Evolutionary conservation across 2,888 invertebrate genomes (phyloP).

Genomic region (Lepidocyrtinus sp.): DNA sequence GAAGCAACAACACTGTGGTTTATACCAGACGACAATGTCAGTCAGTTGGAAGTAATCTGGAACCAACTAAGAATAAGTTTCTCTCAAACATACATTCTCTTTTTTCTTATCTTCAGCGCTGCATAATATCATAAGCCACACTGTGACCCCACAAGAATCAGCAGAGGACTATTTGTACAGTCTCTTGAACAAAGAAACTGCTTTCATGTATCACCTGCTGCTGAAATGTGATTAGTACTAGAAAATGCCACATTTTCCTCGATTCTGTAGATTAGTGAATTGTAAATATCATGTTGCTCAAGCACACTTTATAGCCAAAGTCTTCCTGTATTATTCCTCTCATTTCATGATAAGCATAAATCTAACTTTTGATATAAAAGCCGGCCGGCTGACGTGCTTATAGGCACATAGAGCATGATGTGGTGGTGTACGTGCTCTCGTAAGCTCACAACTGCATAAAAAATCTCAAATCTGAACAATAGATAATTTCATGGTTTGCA

Average conservation of each 20-base stretch:
- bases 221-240: too few relatives aligned
- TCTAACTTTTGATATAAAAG: neutral
- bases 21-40: slow-evolving; percentile 5
- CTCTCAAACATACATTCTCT: too few relatives aligned
- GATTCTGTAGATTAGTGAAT: too few relatives aligned
- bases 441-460: neutral
- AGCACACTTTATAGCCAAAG: too few relatives aligned
- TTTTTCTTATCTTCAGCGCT: neutral
- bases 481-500: slow-evolving; percentile 26
- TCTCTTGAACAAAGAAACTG: too few relatives aligned
- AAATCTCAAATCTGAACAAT: slow-evolving; percentile 23
- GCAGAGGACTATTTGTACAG: too few relatives aligned
- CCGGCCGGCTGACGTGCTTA: slow-evolving; percentile 5
- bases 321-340: too few relatives aligned
- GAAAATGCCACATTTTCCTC: neutral
- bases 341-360: neutral
- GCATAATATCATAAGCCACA: too few relatives aligned
- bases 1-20: slow-evolving; percentile 7
- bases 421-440: neutral
- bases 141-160: too few relatives aligned
- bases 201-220: slow-evolving; percentile 7
- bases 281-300: too few relatives aligned
- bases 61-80: neutral
- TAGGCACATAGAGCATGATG: neutral
- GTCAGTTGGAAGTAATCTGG: neutral